Base-by-base conservation (phyloP, 1,140 invertebrate genomes). In the Periplaneta americana region DNA sequence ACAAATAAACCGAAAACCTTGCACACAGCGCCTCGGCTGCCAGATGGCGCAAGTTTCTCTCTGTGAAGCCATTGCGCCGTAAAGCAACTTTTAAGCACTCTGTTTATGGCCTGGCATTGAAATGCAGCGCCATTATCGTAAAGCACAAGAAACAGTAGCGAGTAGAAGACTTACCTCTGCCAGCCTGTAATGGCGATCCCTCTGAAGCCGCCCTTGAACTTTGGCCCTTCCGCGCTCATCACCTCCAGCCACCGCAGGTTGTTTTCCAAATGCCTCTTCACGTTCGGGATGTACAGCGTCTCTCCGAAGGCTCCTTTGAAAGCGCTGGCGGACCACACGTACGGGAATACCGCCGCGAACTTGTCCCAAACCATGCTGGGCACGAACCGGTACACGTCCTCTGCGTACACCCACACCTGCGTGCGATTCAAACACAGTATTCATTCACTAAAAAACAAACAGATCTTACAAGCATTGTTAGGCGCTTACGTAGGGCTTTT, bases 251-350 rank as follows among this genome's bases (percentile, higher is more conserved):
- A 96, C n/a, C 91, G 88, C 74, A 92, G 87, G 85, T 95, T 93
- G 85, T 95, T 96, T 82, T 94, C 92, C 39, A 94, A 85, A 86
- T 95, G 94, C 79, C 91, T 89, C 48, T 89, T 88, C 11, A 92
- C 88, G 81, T 92, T 88, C 85, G 93, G 89, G 84, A 93, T 89
- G 79, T 94, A 92, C 75, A 95, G 87, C 33, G 92, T 93, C 83
- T 95, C 93, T 0, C 96, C 96, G 85, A 96, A 95, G 0, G 96
- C 96, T 17, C 95, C 97, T 90, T 98, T 98, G 86, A 95, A 98
- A 1, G 97, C 96, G 82, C 94, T 94, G 5, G 97, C 97, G n/a
- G 94, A 92, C 98, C 98, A 99, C n/a, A 98, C 92, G 34, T 92
- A 92, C 0, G 93, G 92, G 87, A 99, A 99, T 3, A 97, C 89